Conservation (phyloP, 2,797 vertebrate species). For the Cercopithecus hamlyni region DNA sequence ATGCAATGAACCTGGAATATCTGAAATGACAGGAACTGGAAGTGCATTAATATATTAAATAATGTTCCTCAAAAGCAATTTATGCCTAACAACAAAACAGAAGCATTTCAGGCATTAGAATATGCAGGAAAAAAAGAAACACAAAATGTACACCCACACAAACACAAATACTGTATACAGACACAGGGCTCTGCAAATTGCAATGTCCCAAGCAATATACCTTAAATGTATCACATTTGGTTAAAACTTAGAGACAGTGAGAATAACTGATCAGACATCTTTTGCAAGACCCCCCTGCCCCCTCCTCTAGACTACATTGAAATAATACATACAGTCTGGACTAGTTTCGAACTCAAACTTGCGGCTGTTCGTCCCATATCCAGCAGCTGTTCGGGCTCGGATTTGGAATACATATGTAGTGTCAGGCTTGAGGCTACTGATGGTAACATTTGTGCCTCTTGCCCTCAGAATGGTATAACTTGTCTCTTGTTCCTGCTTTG, state of each 20-base stretch:
- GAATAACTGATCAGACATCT: slow-evolving; percentile 40
- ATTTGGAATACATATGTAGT: slow-evolving; percentile 97
- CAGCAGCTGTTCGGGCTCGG: slow-evolving; percentile 96
- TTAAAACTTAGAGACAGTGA: slow-evolving; percentile 55
- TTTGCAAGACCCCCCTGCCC: background rate
- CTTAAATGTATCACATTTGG: background rate
- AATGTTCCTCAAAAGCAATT: slow-evolving; percentile 30
- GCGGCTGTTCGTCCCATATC: slow-evolving; percentile 95
- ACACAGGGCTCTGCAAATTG: slow-evolving; percentile 32
- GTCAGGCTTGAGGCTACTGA: slow-evolving; percentile 95
- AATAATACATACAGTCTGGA: slow-evolving; percentile 93
- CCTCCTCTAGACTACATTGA: background rate
- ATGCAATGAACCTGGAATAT: slow-evolving; percentile 32
- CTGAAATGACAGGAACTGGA: background rate
- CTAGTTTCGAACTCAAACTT: slow-evolving; percentile 99
- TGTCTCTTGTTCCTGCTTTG: slow-evolving; percentile 99
- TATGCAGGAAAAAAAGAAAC: background rate
- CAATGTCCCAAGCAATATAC: slow-evolving; percentile 56
- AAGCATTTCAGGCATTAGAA: slow-evolving; percentile 12
- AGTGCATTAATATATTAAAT: background rate
- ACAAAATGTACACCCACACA: background rate
- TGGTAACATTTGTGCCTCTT: slow-evolving; percentile 94
- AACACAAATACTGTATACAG: background rate
- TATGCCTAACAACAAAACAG: background rate
- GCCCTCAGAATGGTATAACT: slow-evolving; percentile 98